Percentiles rank a stretch among this genome's conserved stretches.
These are phyloP conservation scores for Anarhynchus alexandrinus DNA, from an alignment of 2,113 vertebrate genomes.

Conservation along the genomic window DNA sequence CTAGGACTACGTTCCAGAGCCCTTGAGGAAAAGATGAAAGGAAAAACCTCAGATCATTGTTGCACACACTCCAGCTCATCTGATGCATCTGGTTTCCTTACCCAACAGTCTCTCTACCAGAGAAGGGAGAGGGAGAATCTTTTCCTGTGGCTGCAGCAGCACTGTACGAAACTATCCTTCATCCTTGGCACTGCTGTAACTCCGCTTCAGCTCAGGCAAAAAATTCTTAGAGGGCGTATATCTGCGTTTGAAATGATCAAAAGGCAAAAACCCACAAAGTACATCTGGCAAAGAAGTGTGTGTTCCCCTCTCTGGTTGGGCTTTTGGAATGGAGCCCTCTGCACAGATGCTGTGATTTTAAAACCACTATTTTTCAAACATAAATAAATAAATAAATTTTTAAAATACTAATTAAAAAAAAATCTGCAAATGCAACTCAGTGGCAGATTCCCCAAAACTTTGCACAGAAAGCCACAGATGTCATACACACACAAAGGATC, in stretches of 20 bases:
- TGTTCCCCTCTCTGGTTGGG: background rate
- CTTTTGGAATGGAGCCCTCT: background rate
- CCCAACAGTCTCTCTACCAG: background rate
- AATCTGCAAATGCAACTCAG: background rate
- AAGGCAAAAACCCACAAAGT: background rate
- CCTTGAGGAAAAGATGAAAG: background rate
- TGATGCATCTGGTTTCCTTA: background rate
- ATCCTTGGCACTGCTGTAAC: background rate
- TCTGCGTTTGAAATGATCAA: background rate
- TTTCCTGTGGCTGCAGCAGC: background rate
- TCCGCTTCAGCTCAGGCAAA: background rate
- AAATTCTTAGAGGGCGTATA: background rate
- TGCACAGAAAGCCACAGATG: background rate
- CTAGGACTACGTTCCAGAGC: background rate
- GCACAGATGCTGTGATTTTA: background rate
- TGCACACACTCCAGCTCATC: background rate
- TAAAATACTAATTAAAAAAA: background rate
- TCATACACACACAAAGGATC: background rate
- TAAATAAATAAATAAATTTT: background rate
- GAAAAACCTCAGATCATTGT: background rate
- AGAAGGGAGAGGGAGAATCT: background rate
- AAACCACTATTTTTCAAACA: background rate
- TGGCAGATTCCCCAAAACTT: background rate
- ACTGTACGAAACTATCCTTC: background rate
- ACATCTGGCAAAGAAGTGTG: background rate